phyloP scores from a whole-genome alignment of 2,113 vertebrate species.

The Scortum barcoo region DNA sequence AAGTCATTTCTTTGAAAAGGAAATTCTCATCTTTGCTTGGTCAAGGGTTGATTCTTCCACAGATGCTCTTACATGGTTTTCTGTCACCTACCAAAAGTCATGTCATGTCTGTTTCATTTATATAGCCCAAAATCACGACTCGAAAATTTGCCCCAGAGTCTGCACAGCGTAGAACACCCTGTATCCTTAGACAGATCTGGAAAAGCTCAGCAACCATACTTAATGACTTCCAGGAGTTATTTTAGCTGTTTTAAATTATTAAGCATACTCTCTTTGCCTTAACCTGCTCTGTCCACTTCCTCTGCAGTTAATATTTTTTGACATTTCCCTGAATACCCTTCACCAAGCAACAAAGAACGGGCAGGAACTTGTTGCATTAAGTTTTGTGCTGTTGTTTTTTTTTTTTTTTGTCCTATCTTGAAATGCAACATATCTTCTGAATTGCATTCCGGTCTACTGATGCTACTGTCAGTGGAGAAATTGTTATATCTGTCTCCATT shows the following conservation, averaged over 20 bases:
- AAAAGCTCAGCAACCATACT: not conserved
- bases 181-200: not conserved
- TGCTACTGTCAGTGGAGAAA: constrained; percentile 36
- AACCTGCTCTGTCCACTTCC: constrained; percentile 33
- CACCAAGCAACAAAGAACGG: not conserved
- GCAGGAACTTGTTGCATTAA: constrained; percentile 22
- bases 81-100: constrained; percentile 12
- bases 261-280: constrained; percentile 7
- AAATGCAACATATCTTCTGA: constrained; percentile 23
- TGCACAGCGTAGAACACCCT: not conserved
- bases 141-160: not conserved
- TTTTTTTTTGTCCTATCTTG: constrained; percentile 22
- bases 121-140: not conserved
- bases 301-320: constrained; percentile 45
- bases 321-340: constrained; percentile 50
- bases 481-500: constrained; percentile 35
- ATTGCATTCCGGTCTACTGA: constrained; percentile 19
- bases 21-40: constrained; percentile 1
- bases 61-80: not conserved
- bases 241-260: constrained; percentile 38
- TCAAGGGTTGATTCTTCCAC: constrained; percentile 7
- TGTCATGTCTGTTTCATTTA: not conserved
- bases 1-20: not conserved
- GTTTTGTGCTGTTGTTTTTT: too few relatives aligned
- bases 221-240: constrained; percentile 4